phyloP scores from a whole-genome alignment of 2,888 invertebrate species.

The Napeogenes sylphis region DNA sequence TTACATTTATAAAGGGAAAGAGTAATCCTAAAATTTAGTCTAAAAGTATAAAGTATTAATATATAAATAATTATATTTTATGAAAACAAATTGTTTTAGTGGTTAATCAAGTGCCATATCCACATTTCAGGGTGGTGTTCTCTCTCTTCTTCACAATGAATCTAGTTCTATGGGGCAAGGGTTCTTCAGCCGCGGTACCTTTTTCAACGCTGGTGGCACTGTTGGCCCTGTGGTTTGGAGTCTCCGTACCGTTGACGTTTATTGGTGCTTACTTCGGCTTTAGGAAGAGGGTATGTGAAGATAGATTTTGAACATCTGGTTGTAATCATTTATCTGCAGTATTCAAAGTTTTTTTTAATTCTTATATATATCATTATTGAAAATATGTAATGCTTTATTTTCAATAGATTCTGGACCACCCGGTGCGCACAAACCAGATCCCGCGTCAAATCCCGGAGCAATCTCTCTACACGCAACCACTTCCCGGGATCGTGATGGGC shows the following conservation, averaged over 20 bases:
- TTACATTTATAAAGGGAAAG: too few relatives aligned
- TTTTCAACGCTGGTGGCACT: constrained; percentile 97
- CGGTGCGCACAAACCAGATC: constrained; percentile 98
- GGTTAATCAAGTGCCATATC: background rate
- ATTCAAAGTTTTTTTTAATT: background rate
- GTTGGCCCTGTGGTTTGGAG: constrained; percentile 96
- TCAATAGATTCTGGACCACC: constrained; percentile 92
- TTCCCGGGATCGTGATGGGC: constrained; percentile 98
- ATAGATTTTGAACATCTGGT: too few relatives aligned
- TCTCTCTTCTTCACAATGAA: constrained; percentile 98
- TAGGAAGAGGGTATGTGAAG: constrained; percentile 88
- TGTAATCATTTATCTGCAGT: too few relatives aligned
- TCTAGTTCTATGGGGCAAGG: constrained; percentile 95
- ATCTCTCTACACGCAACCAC: constrained; percentile 96
- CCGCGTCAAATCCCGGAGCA: constrained; percentile 99
- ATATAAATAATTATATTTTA: background rate
- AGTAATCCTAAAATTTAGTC: too few relatives aligned
- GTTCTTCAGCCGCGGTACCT: constrained; percentile 97
- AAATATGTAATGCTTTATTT: background rate
- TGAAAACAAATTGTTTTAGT: background rate
- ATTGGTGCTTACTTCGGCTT: constrained; percentile 99
- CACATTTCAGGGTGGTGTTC: constrained; percentile 89
- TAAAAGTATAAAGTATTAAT: too few relatives aligned
- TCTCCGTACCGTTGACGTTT: constrained; percentile 98
- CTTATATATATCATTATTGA: too few relatives aligned